These are phyloP conservation scores for Drosophila putrida DNA, from an alignment of 2,888 invertebrate species.

Conservation along the genomic window DNA sequence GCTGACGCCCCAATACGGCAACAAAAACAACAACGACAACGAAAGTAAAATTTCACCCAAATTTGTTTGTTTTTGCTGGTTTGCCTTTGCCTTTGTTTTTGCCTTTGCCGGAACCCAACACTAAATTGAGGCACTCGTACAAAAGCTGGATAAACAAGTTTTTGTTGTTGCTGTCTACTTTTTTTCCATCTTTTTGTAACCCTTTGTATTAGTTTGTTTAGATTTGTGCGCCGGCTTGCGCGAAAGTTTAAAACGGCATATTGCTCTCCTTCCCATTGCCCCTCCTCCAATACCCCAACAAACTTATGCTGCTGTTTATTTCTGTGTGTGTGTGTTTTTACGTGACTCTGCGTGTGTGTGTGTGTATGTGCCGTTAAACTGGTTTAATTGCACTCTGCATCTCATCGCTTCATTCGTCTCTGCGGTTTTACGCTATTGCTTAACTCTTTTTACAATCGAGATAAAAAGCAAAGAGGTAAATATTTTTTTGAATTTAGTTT, in stretches of 20 bases:
- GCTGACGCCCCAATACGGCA: conserved; percentile 64
- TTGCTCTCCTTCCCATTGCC: conserved; percentile 27
- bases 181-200: conserved; percentile 22
- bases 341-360: conserved; percentile 30
- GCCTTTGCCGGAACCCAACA: conserved; percentile 20
- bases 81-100: conserved; percentile 33
- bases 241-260: conserved; percentile 70
- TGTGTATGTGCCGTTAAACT: conserved; percentile 64
- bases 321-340: conserved; percentile 16
- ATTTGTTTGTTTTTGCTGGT: conserved; percentile 66
- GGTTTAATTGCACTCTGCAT: conserved; percentile 67
- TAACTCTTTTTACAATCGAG: conserved; percentile 25
- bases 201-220: conserved; percentile 61
- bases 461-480: conserved; percentile 36
- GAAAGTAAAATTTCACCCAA: conserved; percentile 81
- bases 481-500: conserved; percentile 26
- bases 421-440: conserved; percentile 30
- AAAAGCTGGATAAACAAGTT: conserved; percentile 61
- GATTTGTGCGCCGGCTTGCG: conserved; percentile 63
- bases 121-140: conserved; percentile 31
- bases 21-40: conserved; percentile 48
- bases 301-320: background rate
- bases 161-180: conserved; percentile 29
- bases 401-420: conserved; percentile 30
- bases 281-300: conserved; percentile 10